Evolutionary conservation across 2,888 invertebrate genomes (phyloP), one percentile per base, ranked within the genome.

Genomic region (Ichneumoninae sp.): DNA sequence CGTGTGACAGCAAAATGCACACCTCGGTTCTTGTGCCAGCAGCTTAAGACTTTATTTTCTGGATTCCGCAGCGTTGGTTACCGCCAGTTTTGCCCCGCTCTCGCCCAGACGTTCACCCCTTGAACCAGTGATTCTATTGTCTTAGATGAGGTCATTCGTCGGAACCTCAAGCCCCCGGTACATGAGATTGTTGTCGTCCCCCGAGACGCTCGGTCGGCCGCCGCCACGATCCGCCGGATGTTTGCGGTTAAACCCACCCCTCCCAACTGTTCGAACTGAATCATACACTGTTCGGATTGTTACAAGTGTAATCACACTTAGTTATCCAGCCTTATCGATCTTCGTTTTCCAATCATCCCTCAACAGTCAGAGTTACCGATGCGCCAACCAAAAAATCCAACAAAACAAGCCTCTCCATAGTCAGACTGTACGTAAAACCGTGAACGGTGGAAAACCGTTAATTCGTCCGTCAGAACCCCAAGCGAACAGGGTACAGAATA

Each of bases 131-230:
- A 57, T 57, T 57, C 57, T 13, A 26, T 7, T 22, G 57, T 57
- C 57, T 13, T 13, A 13, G 26, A 10, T 26, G 57, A 16, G 44
- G 26, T 26, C 22, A 26, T 57, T 57, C 13, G 26, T 26, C 26
- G 57, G 26, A 13, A 22, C 4, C 26, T 22, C 26, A 22, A 13
- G 57, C 6, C 52, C 19, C n/a, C 62, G 7, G 30, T 62, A n/a
- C 30, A 62, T 33, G 16, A 62, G 62, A 62, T 62, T 62, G 62
- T 62, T 62, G 62, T 33, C 62, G n/a, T 33, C 62, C 62, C 60
- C 30, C 30, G 62, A 33, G 62, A 62, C 33, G 62, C 33, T 62
- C 30, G 7, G 33, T 62, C 62, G 33, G 16, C 33, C 62, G 16
- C 62, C 16, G 52, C 54, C 52, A 19, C 52, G 36, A 52, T 54